phyloP scores from a whole-genome alignment of 2,113 vertebrate genomes.

The Saimiri boliviensis region DNA sequence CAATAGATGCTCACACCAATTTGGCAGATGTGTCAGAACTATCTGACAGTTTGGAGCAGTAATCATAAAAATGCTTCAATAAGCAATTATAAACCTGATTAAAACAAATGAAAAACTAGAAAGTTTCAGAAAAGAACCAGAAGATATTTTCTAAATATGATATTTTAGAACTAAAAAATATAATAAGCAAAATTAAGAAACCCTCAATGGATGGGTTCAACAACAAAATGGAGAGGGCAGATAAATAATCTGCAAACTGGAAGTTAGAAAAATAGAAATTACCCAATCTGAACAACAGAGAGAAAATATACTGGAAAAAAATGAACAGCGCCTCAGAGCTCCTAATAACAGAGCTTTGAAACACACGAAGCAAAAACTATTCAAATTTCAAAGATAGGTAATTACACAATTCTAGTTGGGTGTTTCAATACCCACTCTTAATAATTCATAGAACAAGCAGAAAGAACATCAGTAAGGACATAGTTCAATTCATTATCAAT shows the following conservation, averaged over 20 bases:
- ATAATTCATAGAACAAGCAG: conserved; percentile 9
- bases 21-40: background rate
- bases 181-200: background rate
- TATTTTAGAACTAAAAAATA: background rate
- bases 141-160: too few species aligned
- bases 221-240: background rate
- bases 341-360: background rate
- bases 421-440: conserved; percentile 13
- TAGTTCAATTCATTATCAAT: conserved; percentile 30
- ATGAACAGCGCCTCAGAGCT: background rate
- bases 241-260: background rate
- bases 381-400: background rate
- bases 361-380: background rate
- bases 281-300: background rate
- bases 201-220: background rate
- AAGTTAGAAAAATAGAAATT: background rate
- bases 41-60: background rate
- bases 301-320: background rate
- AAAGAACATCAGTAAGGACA: conserved; percentile 20
- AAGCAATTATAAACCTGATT: background rate
- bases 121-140: background rate
- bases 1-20: background rate
- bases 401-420: background rate
- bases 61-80: background rate
- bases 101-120: background rate